Base-by-base conservation (phyloP, 2,888 invertebrate genomes). In the Lysandra bellargus region DNA sequence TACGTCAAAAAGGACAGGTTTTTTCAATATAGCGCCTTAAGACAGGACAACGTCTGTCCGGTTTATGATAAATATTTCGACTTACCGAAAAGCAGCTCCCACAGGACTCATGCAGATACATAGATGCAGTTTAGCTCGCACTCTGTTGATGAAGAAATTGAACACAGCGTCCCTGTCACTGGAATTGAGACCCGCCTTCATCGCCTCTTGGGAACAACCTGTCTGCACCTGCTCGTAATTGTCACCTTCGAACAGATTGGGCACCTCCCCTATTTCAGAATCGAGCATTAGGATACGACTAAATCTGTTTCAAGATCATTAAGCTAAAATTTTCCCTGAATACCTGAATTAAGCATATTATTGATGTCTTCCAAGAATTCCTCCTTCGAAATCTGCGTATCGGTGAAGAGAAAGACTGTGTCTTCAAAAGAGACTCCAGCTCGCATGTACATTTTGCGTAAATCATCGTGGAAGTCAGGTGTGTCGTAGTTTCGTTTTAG, bases 321-420 rank as follows among this genome's bases (percentile, higher is more conserved):
- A 30, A 76, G 49, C 12, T 6, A 76, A 76, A 44, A 57, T 6
- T 6, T 61, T 4, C 23, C 17, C 30, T 60, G 1, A 78, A 9
- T 81, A 95, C 97, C 98, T 12, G 98, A 98, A 90, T 98, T 98
- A 0, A 98, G 94, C 87, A 98, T 97, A 86, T 98, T 98, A 87
- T 98, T 98, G 78, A 98, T 97, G 85, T 98, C 98, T 88, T 98
- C 98, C 1, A 98, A 92, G 88, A 98, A 98, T 87, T 98, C 98
- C 87, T 98, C 98, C 80, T 97, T 96, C 0, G 98, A 97, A 84
- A 98, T 98, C 92, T 98, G 98, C 1, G 98, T 98, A 87, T 98
- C 98, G 3, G 98, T 97, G 88, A 98, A 97, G 0, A 98, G 95
- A 87, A 98, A 98, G 0, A 98, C 98, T 0, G 97, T 97, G 80